A percentile compares a stretch with the other conserved stretches of the same genome.
Conservation (phyloP, 2,113 vertebrate genomes). For the Callipepla californica region DNA sequence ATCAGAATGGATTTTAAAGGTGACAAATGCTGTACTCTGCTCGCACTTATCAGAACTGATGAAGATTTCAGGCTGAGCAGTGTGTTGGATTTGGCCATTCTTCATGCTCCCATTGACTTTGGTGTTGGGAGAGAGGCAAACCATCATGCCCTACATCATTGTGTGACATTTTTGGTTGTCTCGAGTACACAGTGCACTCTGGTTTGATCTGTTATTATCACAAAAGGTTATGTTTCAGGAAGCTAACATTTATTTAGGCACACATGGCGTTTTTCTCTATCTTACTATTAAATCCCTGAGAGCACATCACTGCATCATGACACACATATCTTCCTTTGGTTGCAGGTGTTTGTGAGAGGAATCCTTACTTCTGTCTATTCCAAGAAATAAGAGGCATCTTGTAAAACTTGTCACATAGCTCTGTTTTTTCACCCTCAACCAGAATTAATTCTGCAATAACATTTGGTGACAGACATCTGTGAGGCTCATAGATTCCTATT, state of each 20-base stretch:
- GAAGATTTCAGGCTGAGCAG: not conserved
- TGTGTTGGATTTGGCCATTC: accelerated
- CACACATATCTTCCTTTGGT: not conserved
- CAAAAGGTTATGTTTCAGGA: not conserved
- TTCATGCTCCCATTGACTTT: not conserved
- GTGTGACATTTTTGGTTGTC: not conserved
- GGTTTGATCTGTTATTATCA: not conserved
- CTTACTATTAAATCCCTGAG: constrained; percentile 11
- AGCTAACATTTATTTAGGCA: constrained; percentile 20
- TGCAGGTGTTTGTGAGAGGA: not conserved
- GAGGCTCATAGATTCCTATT: not conserved
- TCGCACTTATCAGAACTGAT: not conserved
- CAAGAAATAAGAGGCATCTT: not conserved
- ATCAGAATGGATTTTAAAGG: constrained; percentile 44
- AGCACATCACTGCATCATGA: not conserved
- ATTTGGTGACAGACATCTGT: not conserved
- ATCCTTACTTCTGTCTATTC: not conserved
- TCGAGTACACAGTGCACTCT: accelerated
- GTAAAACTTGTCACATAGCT: not conserved
- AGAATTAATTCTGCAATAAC: not conserved
- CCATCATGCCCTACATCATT: accelerated
- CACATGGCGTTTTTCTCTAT: not conserved
- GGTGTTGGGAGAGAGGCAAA: not conserved
- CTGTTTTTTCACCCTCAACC: not conserved
- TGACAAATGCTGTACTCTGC: not conserved